Evolutionary conservation across 1,140 invertebrate genomes (phyloP).

Genomic region (Caerostris extrusa): DNA sequence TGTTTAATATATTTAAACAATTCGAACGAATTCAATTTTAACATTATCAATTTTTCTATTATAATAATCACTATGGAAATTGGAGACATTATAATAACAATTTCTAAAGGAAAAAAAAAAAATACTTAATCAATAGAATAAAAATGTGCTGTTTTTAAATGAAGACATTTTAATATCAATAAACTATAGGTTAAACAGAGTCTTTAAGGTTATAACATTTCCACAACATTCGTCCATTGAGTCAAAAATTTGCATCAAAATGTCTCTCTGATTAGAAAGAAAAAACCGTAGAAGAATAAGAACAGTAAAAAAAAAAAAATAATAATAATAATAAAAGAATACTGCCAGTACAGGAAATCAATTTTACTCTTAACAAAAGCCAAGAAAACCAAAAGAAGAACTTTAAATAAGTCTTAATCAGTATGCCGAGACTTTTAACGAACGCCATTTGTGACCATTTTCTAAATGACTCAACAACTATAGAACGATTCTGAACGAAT

Average conservation of each 20-base stretch:
- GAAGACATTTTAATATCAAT: constrained; percentile 5
- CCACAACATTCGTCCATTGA: background rate
- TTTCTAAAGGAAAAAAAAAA: too few species aligned
- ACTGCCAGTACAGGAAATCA: background rate
- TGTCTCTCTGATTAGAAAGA: background rate
- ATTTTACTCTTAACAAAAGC: background rate
- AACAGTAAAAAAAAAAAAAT: background rate
- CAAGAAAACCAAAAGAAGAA: background rate
- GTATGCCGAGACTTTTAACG: constrained; percentile 22
- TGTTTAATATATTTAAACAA: too few species aligned
- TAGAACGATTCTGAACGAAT: background rate
- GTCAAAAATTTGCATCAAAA: background rate
- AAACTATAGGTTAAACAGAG: background rate
- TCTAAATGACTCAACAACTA: constrained; percentile 34
- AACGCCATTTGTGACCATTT: constrained; percentile 1
- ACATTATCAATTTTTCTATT: too few species aligned
- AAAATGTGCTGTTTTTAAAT: background rate
- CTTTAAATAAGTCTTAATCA: constrained; percentile 20
- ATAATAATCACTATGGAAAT: too few species aligned
- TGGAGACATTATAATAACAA: too few species aligned
- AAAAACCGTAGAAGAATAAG: background rate
- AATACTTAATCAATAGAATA: background rate
- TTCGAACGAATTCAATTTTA: too few species aligned
- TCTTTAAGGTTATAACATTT: background rate
- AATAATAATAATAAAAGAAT: background rate